Evolutionary conservation across 2,888 invertebrate species (phyloP).

Genomic region (Luperina testacea): DNA sequence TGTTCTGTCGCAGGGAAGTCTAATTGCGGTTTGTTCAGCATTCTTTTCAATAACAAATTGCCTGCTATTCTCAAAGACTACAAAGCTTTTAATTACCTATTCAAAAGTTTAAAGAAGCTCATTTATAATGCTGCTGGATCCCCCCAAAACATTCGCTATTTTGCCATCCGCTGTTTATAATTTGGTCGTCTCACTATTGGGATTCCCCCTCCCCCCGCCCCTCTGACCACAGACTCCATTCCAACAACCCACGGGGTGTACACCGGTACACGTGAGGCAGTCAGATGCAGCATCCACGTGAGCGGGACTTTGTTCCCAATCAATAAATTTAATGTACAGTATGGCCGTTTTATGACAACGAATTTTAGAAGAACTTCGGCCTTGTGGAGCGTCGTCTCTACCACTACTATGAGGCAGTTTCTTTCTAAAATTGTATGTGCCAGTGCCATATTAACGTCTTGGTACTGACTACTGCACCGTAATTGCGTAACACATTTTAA

Average conservation of each 20-base stretch:
- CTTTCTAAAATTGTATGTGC: not conserved
- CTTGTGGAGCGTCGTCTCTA: not conserved
- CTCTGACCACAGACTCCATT: conserved; percentile 16
- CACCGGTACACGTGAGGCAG: conserved; percentile 56
- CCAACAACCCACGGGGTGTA: conserved; percentile 12
- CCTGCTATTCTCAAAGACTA: not conserved
- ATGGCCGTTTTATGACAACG: not conserved
- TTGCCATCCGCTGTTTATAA: conserved; percentile 10
- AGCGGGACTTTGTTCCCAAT: conserved; percentile 66
- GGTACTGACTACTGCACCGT: not conserved
- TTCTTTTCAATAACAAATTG: conserved; percentile 2
- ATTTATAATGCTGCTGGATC: conserved; percentile 2
- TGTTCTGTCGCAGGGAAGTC: not conserved
- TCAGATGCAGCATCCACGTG: conserved; percentile 64
- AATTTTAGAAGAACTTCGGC: not conserved
- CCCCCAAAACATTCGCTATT: conserved; percentile 8
- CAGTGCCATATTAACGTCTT: not conserved
- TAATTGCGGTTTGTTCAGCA: conserved; percentile 26
- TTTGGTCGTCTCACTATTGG: not conserved
- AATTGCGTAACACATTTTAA: not conserved
- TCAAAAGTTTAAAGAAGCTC: not conserved
- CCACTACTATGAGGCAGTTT: too few species aligned
- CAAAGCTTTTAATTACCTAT: conserved; percentile 16
- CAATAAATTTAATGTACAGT: conserved; percentile 69
- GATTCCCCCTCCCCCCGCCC: not conserved